Evolutionary conservation across 2,113 vertebrate species (phyloP).

Genomic region (Oryzias woworae): DNA sequence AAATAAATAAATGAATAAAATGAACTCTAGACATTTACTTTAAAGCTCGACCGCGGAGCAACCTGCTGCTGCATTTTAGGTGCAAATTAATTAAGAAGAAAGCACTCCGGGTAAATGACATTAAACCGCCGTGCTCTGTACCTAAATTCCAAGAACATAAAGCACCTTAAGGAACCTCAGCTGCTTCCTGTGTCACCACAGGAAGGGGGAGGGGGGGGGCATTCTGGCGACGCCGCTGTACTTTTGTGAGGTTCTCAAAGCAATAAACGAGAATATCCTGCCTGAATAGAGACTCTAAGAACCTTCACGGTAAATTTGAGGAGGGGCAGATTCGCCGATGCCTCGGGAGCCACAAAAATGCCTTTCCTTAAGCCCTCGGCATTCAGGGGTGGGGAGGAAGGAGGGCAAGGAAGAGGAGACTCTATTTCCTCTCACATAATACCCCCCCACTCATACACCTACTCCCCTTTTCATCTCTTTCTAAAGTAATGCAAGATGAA

Average conservation of each 20-base stretch:
- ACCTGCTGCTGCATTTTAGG: neutral
- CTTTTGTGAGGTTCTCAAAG: conserved; percentile 72
- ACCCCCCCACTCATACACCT: conserved; percentile 6
- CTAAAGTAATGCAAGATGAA: conserved; percentile 56
- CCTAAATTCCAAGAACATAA: conserved; percentile 21
- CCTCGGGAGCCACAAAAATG: conserved; percentile 93
- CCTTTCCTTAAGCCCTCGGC: conserved; percentile 91
- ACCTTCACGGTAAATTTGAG: conserved; percentile 81
- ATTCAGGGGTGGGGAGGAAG: conserved; percentile 77
- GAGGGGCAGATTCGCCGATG: conserved; percentile 80
- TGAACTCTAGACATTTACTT: no score
- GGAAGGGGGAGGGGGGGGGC: conserved; percentile 8
- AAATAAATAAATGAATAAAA: no score
- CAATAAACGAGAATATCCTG: conserved; percentile 87
- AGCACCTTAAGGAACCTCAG: conserved; percentile 33
- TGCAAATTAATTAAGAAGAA: conserved; percentile 27
- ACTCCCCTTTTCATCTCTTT: conserved; percentile 50
- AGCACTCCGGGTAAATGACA: conserved; percentile 1
- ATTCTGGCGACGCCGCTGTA: conserved; percentile 61
- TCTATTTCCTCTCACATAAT: conserved; percentile 51
- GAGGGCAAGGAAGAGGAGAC: conserved; percentile 58
- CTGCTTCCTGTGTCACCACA: conserved; percentile 31
- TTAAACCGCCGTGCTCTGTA: conserved; percentile 4
- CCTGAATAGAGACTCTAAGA: conserved; percentile 91
- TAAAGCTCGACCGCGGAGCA: no score